These are phyloP conservation scores for Pseudochirops cupreus DNA, from an alignment of 2,797 vertebrate genomes.

Conservation along the genomic window DNA sequence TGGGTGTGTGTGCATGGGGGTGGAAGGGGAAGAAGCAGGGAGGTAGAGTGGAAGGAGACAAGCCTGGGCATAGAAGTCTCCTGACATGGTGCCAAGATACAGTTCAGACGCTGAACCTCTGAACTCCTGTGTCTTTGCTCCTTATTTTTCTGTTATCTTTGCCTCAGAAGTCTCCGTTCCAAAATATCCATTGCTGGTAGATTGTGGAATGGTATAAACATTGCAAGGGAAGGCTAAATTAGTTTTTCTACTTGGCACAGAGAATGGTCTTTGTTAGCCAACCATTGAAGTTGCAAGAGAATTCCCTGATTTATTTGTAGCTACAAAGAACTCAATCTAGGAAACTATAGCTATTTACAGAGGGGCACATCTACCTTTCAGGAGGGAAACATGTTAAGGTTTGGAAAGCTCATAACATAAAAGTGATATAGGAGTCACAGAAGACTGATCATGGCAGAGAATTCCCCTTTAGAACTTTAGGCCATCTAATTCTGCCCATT, in stretches of 20 bases:
- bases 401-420: neutral
- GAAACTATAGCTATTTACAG: neutral
- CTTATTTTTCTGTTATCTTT: neutral
- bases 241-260: neutral
- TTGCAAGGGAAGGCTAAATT: neutral
- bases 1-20: neutral
- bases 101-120: neutral
- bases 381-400: neutral
- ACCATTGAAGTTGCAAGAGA: neutral
- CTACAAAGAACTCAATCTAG: neutral
- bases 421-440: neutral
- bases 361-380: neutral
- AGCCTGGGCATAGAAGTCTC: neutral
- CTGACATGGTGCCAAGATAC: neutral
- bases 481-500: neutral
- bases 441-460: neutral
- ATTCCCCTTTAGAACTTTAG: neutral
- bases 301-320: neutral
- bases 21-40: too few species aligned
- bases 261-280: neutral
- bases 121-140: neutral
- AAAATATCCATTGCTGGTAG: neutral
- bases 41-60: neutral
- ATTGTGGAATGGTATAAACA: neutral
- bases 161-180: neutral